These are phyloP conservation scores for Apocrypta bakeri DNA, from an alignment of 1,140 invertebrate species.

Conservation along the genomic window DNA sequence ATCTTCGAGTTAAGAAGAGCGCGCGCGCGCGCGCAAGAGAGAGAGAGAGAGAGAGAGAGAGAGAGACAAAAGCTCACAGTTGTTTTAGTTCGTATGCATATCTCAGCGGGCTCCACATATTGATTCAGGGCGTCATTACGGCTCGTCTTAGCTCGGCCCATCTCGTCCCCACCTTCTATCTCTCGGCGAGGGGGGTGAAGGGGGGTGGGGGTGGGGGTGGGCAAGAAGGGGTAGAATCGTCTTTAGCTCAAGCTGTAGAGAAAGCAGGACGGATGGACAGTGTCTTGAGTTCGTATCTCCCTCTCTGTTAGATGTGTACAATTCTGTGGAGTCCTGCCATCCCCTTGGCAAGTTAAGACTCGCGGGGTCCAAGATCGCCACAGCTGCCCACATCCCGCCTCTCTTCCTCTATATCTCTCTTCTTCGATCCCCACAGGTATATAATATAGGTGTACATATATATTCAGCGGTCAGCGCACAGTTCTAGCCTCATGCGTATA, in stretches of 20 bases:
- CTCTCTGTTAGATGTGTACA: background rate
- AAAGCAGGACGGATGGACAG: background rate
- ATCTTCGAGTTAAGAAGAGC: background rate
- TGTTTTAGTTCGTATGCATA: constrained; percentile 72
- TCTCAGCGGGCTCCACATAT: constrained; percentile 71
- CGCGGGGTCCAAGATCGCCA: constrained; percentile 2
- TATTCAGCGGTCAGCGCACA: constrained; percentile 4
- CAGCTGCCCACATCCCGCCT: background rate
- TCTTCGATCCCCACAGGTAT: background rate
- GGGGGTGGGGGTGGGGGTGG: constrained; percentile 49
- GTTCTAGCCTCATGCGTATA: background rate
- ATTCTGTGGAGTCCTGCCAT: background rate
- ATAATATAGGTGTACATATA: background rate
- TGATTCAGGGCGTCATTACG: constrained; percentile 73
- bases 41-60: constrained; percentile 47
- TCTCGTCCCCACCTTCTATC: constrained; percentile 61
- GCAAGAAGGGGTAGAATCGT: constrained; percentile 39
- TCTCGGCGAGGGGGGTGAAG: no score
- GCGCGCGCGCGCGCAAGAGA: no score
- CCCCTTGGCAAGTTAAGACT: background rate
- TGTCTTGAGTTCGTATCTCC: background rate
- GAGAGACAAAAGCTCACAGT: constrained; percentile 62
- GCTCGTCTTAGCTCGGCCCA: constrained; percentile 69
- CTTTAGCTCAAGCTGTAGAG: background rate
- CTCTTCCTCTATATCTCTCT: background rate